Conservation (phyloP, 2,113 vertebrate species). For the Mobula birostris region DNA sequence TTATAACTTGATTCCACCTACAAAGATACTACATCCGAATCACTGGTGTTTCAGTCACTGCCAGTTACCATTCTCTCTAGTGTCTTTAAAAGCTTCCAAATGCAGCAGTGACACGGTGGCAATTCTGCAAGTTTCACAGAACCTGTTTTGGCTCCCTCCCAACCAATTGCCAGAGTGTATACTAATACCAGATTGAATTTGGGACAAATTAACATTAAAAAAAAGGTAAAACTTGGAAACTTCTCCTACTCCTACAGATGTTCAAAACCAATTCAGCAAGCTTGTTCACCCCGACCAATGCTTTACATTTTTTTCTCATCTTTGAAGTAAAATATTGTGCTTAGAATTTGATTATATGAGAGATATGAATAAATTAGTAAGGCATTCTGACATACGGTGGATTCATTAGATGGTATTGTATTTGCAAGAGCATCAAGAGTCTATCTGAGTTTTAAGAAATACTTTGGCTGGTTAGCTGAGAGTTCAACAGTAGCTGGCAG, state of each 20-base stretch:
- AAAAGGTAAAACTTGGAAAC: neutral
- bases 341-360: neutral
- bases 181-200: neutral
- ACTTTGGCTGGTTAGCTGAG: neutral
- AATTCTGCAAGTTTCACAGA: neutral
- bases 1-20: neutral
- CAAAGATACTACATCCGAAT: neutral
- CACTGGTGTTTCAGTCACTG: neutral
- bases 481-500: neutral
- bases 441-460: neutral
- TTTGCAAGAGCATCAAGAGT: neutral
- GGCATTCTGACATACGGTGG: neutral
- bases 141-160: neutral
- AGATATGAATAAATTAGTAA: neutral
- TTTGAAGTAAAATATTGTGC: neutral
- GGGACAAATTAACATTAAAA: neutral
- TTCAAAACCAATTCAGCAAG: neutral
- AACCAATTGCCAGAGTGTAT: neutral
- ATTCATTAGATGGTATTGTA: neutral
- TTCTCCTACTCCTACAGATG: neutral
- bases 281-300: neutral
- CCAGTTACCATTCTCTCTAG: neutral
- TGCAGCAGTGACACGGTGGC: neutral
- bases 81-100: neutral
- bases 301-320: neutral